Evolutionary conservation across 2,113 vertebrate genomes (phyloP).

Genomic region (Maccullochella peelii): DNA sequence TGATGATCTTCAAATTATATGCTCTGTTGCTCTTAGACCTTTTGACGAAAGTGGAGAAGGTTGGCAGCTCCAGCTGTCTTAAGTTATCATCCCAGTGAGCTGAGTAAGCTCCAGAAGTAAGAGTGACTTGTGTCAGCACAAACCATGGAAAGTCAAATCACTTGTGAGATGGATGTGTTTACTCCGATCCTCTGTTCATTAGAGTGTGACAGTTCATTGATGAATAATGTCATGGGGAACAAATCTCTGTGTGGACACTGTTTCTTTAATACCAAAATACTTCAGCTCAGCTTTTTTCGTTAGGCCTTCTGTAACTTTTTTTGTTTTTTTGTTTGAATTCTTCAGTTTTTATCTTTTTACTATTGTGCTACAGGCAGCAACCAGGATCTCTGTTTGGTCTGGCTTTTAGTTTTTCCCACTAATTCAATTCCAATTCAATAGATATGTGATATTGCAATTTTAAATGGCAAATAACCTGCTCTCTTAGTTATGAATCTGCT

Average conservation of each 20-base stretch:
- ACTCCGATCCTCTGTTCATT: constrained; percentile 53
- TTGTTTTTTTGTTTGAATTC: background rate
- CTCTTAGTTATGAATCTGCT: constrained; percentile 33
- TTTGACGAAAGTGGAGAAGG: constrained; percentile 31
- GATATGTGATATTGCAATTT: background rate
- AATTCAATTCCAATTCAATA: too few species aligned
- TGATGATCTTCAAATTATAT: constrained; percentile 49
- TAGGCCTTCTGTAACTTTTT: background rate
- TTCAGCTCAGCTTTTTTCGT: background rate
- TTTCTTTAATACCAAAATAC: constrained; percentile 7
- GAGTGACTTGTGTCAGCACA: constrained; percentile 70
- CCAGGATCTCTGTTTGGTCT: background rate
- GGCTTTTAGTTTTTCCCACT: constrained; percentile 8
- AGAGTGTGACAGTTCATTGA: constrained; percentile 52
- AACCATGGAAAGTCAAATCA: constrained; percentile 65
- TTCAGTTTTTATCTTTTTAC: background rate
- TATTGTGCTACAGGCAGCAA: background rate
- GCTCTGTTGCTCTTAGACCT: constrained; percentile 51
- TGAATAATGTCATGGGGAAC: constrained; percentile 46
- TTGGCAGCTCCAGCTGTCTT: constrained; percentile 35
- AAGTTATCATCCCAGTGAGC: constrained; percentile 47
- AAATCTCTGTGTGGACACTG: constrained; percentile 47
- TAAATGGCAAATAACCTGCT: constrained; percentile 18
- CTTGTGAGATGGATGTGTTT: constrained; percentile 70
- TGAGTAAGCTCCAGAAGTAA: constrained; percentile 40